phyloP scores from a whole-genome alignment of 2,113 vertebrate genomes.

The Xenopus tropicalis region DNA sequence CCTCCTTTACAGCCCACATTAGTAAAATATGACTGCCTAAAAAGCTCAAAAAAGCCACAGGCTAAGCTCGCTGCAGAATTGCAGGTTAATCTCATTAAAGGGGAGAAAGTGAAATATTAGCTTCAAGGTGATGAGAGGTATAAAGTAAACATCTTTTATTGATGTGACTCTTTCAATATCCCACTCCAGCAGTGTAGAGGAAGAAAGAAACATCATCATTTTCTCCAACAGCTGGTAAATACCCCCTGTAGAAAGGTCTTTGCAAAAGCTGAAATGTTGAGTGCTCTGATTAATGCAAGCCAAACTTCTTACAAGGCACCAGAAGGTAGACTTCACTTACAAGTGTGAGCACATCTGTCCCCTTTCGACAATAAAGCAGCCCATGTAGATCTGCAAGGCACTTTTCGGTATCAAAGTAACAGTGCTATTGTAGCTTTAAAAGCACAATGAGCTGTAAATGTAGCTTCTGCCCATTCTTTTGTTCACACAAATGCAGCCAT shows the following conservation, averaged over 20 bases:
- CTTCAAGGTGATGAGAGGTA: no score
- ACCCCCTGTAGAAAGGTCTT: no score
- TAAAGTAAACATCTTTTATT: neutral
- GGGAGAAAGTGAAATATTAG: no score
- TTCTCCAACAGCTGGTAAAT: neutral
- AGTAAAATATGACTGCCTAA: no score
- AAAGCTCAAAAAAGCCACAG: no score
- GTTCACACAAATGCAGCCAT: constrained; percentile 77
- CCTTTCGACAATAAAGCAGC: constrained; percentile 68
- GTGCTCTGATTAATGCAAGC: constrained; percentile 1
- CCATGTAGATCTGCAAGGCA: constrained; percentile 68
- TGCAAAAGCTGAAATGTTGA: neutral
- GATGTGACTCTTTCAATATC: neutral
- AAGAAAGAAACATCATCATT: neutral
- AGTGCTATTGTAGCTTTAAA: constrained; percentile 73
- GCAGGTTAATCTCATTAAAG: no score
- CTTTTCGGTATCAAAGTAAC: constrained; percentile 64
- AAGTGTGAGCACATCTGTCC: constrained; percentile 58
- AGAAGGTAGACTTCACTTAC: constrained; percentile 49
- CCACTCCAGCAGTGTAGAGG: neutral
- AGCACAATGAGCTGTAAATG: constrained; percentile 67
- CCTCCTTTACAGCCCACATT: no score
- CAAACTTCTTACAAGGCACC: constrained; percentile 38
- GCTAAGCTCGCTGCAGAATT: no score
- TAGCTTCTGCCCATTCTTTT: constrained; percentile 77